phyloP scores from a whole-genome alignment of 2,113 vertebrate species.

The Serinus canaria region DNA sequence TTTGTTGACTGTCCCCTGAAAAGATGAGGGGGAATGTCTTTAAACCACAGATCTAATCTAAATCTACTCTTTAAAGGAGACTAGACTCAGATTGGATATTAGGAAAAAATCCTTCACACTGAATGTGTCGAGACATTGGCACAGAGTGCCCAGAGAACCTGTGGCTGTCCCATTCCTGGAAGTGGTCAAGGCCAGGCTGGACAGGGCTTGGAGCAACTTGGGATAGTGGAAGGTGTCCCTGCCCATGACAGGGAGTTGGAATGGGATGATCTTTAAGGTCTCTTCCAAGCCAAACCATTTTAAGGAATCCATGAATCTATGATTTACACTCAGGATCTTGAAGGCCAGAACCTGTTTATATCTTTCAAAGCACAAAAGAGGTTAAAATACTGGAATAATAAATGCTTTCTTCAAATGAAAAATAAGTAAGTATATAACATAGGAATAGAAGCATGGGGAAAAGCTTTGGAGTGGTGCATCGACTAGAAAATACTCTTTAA shows the following conservation, averaged over 20 bases:
- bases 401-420: background rate
- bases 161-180: background rate
- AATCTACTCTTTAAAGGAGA: background rate
- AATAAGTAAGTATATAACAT: background rate
- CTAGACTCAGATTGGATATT: background rate
- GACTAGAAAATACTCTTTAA: background rate
- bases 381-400: background rate
- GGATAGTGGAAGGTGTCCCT: background rate
- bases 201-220: background rate
- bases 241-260: background rate
- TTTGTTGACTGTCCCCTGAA: background rate
- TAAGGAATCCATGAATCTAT: background rate
- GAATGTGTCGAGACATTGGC: background rate
- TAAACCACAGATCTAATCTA: background rate
- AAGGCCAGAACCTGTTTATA: background rate
- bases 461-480: background rate
- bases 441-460: background rate
- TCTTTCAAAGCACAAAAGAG: background rate
- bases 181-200: background rate
- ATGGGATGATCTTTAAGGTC: background rate
- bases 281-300: background rate
- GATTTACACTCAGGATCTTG: background rate
- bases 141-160: background rate
- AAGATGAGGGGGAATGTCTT: background rate
- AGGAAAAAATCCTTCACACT: background rate